Evolutionary conservation across 2,888 invertebrate species (phyloP).

Genomic region (Oxyscelio sp.): DNA sequence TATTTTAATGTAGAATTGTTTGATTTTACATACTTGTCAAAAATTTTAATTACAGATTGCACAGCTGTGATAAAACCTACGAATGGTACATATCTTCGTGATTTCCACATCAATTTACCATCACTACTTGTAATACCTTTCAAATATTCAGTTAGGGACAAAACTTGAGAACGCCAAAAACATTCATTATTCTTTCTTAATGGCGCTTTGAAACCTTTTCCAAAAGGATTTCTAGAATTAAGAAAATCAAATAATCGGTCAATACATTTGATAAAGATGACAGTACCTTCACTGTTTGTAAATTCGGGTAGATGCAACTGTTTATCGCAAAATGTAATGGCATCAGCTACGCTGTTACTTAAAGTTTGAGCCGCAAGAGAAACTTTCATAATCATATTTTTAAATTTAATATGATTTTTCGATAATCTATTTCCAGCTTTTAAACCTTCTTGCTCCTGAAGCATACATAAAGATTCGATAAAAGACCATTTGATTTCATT

Average conservation of each 20-base stretch:
- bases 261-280: conserved; percentile 29
- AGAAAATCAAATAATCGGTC: conserved; percentile 48
- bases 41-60: conserved; percentile 27
- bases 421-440: conserved; percentile 37
- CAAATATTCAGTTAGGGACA: conserved; percentile 13
- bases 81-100: conserved; percentile 27
- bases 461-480: background rate
- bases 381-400: conserved; percentile 45
- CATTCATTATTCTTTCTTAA: conserved; percentile 21
- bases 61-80: conserved; percentile 29
- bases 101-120: conserved; percentile 9
- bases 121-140: conserved; percentile 4
- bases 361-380: conserved; percentile 33
- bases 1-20: conserved; percentile 37
- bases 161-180: conserved; percentile 35
- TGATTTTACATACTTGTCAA: conserved; percentile 36
- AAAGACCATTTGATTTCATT: conserved; percentile 19
- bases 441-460: conserved; percentile 49
- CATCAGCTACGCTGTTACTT: conserved; percentile 45
- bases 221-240: conserved; percentile 39
- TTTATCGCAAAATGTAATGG: conserved; percentile 10
- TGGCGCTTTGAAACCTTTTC: conserved; percentile 24
- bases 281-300: conserved; percentile 35
- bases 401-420: conserved; percentile 29
- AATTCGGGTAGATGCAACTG: conserved; percentile 7